These are phyloP conservation scores for Schizaphis graminum DNA, from an alignment of 2,888 invertebrate genomes.

Conservation along the genomic window DNA sequence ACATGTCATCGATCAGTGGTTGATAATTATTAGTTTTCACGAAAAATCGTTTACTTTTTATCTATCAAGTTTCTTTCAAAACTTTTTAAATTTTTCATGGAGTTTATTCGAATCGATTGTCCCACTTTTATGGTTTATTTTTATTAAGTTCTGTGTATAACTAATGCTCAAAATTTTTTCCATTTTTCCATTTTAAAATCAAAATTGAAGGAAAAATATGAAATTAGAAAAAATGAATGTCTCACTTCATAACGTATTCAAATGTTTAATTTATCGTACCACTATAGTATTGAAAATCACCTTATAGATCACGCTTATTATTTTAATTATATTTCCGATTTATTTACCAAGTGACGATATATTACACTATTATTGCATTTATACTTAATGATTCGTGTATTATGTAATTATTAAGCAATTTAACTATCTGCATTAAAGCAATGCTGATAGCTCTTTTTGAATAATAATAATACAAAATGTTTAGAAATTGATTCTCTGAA, in stretches of 20 bases:
- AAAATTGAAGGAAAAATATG: no score
- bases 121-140: neutral
- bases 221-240: neutral
- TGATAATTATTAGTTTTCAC: neutral
- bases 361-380: neutral
- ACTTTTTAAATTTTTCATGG: neutral
- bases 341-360: neutral
- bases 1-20: neutral
- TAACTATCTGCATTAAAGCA: neutral
- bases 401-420: neutral
- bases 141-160: neutral
- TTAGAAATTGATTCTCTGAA: neutral
- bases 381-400: neutral
- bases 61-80: neutral
- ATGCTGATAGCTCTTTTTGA: neutral
- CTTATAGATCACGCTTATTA: neutral
- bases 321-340: neutral
- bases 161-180: neutral
- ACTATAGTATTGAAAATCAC: neutral
- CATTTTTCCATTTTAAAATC: neutral
- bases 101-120: neutral
- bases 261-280: neutral
- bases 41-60: neutral
- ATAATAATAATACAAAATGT: neutral
- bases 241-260: neutral